A percentile compares a stretch with the other conserved stretches of the same genome.
Evolutionary conservation across 2,888 invertebrate species (phyloP).

Genomic region (Malthinus seriepunctatus): DNA sequence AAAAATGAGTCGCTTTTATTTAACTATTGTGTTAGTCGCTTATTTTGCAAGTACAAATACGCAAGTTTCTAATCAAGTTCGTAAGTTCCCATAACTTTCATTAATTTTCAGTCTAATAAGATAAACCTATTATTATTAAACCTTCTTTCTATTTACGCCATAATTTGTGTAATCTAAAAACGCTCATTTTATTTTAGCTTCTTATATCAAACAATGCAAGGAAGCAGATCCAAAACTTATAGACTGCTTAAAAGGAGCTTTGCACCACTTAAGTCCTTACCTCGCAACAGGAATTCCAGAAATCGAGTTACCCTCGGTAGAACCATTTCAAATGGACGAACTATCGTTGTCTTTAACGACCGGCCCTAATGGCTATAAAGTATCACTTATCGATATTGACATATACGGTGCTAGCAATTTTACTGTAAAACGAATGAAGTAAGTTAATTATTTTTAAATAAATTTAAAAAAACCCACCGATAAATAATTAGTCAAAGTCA

Average conservation of each 20-base stretch:
- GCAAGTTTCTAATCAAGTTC: not conserved
- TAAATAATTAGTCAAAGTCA: too few relatives aligned
- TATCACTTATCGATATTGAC: constrained; percentile 62
- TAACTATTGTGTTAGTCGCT: too few relatives aligned
- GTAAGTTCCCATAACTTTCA: not conserved
- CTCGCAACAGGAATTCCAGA: constrained; percentile 65
- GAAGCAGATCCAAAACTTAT: constrained; percentile 64
- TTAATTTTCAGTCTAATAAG: not conserved
- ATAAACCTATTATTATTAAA: not conserved
- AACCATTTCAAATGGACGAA: constrained; percentile 67
- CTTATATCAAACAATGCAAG: constrained; percentile 70
- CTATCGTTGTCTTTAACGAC: constrained; percentile 62
- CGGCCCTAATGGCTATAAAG: constrained; percentile 63
- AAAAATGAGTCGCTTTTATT: too few relatives aligned
- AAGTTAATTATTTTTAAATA: constrained; percentile 36
- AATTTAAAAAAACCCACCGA: constrained; percentile 20
- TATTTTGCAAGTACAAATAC: not conserved
- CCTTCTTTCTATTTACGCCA: not conserved
- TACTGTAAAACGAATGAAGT: constrained; percentile 62
- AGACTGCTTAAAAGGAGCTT: constrained; percentile 60
- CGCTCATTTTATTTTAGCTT: constrained; percentile 51
- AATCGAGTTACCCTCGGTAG: constrained; percentile 67
- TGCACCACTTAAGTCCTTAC: constrained; percentile 64
- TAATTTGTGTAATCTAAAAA: too few relatives aligned
- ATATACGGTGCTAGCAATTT: constrained; percentile 69